A percentile compares a stretch with the other conserved stretches of the same genome.
Conservation (phyloP, 2,888 invertebrate species). For the Ormyrus pomaceus region DNA sequence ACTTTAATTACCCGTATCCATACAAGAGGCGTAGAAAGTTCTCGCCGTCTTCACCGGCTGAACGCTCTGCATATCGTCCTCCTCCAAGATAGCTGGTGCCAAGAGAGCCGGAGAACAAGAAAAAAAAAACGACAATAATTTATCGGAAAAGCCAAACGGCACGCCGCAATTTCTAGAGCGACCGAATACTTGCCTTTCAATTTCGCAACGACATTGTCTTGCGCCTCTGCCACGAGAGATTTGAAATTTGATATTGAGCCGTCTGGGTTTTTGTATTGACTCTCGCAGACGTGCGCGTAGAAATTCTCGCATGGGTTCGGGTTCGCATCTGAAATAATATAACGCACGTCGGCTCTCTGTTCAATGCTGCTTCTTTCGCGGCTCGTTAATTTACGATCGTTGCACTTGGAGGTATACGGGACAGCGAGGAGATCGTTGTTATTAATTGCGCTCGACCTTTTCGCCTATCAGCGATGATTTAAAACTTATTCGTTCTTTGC, state of each 20-base stretch:
- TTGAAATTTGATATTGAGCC: constrained; percentile 40
- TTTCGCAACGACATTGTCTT: constrained; percentile 46
- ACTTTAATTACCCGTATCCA: not conserved
- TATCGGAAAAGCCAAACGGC: too few relatives aligned
- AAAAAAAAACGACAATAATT: too few relatives aligned
- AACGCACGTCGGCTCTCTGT: too few relatives aligned
- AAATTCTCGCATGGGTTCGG: constrained; percentile 47
- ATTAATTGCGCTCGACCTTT: too few relatives aligned
- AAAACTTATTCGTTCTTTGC: too few relatives aligned
- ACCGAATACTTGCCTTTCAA: constrained; percentile 30
- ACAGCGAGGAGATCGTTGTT: too few relatives aligned
- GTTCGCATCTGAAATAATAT: constrained; percentile 15
- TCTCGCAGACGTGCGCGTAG: constrained; percentile 39
- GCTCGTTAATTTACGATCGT: too few relatives aligned
- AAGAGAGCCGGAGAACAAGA: not conserved
- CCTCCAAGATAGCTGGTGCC: constrained; percentile 25
- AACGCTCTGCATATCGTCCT: constrained; percentile 13
- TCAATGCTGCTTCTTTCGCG: too few relatives aligned
- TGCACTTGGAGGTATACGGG: too few relatives aligned
- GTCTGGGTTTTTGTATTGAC: constrained; percentile 42
- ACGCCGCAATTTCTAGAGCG: not conserved
- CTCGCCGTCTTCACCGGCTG: constrained; percentile 3
- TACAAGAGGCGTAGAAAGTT: constrained; percentile 40
- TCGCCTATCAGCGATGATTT: too few relatives aligned
- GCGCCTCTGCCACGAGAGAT: constrained; percentile 46